Conservation (phyloP, 2,888 invertebrate species). For the Strigamia maritima region DNA sequence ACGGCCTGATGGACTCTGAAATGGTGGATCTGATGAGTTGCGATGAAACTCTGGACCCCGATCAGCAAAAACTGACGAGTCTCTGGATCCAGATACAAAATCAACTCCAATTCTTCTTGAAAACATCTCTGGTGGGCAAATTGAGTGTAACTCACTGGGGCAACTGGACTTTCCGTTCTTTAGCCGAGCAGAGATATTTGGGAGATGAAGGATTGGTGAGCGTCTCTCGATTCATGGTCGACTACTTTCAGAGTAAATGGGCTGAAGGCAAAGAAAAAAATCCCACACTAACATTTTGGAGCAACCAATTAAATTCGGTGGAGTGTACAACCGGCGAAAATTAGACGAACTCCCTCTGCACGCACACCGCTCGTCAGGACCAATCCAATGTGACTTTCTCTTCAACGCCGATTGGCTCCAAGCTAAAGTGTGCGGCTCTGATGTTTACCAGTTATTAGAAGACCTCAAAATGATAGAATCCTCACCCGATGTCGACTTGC, state of each 20-base stretch:
- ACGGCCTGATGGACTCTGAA: conserved; percentile 77
- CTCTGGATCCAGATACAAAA: conserved; percentile 25
- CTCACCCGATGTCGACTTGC: conserved; percentile 56
- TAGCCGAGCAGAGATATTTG: conserved; percentile 63
- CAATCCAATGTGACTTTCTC: conserved; percentile 67
- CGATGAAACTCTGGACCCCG: conserved; percentile 46
- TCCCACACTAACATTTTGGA: conserved; percentile 48
- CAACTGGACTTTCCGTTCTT: conserved; percentile 61
- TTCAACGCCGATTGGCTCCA: conserved; percentile 74
- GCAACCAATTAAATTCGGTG: conserved; percentile 38
- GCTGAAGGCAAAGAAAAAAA: conserved; percentile 44
- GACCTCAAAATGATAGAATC: conserved; percentile 62
- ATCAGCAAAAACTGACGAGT: neutral
- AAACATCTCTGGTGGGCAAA: conserved; percentile 45
- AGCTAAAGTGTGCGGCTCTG: conserved; percentile 73
- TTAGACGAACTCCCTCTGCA: conserved; percentile 80
- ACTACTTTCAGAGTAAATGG: conserved; percentile 50
- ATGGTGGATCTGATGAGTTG: conserved; percentile 60
- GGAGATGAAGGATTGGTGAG: conserved; percentile 40
- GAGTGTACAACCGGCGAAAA: conserved; percentile 73
- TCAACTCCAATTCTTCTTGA: conserved; percentile 26
- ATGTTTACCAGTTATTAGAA: conserved; percentile 71
- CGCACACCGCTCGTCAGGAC: conserved; percentile 62
- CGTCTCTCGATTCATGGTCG: conserved; percentile 45
- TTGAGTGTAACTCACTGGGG: conserved; percentile 66